Base-by-base conservation (phyloP, 2,888 invertebrate genomes). In the Brenthis daphne region DNA sequence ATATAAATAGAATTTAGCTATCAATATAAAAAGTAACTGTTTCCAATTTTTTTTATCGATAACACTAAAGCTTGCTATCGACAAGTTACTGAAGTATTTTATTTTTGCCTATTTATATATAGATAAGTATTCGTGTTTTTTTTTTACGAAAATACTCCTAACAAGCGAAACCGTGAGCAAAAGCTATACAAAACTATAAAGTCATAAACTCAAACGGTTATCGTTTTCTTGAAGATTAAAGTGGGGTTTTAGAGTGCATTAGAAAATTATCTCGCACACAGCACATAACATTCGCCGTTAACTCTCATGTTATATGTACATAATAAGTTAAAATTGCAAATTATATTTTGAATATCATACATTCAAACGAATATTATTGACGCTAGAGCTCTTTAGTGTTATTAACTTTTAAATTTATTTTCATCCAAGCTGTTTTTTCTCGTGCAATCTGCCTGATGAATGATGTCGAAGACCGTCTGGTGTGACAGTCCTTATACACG, bases 191-290 rank as follows among this genome's bases (percentile, higher is more conserved):
- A 57, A 57, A 6, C 5, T 24, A 20, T 47, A 20, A 20, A 24
- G 20, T 24, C 13, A 14, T 58, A 58, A 58, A 57, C 43, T 14
- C 24, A 53, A 51, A 24, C 24, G 43, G 50, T 6, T 37, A 55
- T 33, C 37, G 57, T 43, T 65, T 68, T 58, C 61, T 54, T 47
- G 67, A 47, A 67, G 67, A 67, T 67, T 67, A 70, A 67, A 64
- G 47, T 13, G 57, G 56, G 48, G 13, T 51, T n/a, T 33, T 47
- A 54, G 54, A 66, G 57, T 56, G 70, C 70, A 70, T 70, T 70
- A 70, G 67, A 60, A 67, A 64, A 70, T 70, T 67, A 70, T 70
- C 58, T 67, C 16, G n/a, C 24, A 55, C 37, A 57, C 53, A 24
- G 55, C 51, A 24, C 58, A 64, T 60, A 20, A 51, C 64, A 56